These are phyloP conservation scores for Molorchus minor DNA, from an alignment of 2,888 invertebrate species.

Conservation along the genomic window DNA sequence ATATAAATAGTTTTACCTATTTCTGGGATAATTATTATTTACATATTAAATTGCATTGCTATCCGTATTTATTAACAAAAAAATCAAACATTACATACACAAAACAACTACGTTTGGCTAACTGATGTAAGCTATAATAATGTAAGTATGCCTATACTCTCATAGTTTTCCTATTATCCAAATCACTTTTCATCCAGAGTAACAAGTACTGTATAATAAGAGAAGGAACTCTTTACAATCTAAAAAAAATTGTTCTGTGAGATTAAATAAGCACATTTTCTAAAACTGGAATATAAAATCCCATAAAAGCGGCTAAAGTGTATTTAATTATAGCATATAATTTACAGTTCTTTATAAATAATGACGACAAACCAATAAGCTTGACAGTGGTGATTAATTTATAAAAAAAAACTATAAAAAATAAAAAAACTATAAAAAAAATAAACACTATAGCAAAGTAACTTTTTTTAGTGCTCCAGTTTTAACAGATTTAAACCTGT, in stretches of 20 bases:
- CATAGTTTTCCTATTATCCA: too few species aligned
- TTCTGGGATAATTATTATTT: too few species aligned
- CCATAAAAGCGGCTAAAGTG: background rate
- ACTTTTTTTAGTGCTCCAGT: background rate
- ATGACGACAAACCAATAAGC: background rate
- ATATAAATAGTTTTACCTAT: too few species aligned
- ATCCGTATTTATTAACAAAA: too few species aligned
- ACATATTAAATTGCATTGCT: too few species aligned
- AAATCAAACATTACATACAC: too few species aligned
- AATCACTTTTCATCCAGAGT: slow-evolving; percentile 13
- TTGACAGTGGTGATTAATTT: background rate
- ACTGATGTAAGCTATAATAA: too few species aligned
- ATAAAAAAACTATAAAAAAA: too few species aligned
- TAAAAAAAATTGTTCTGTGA: slow-evolving; percentile 1
- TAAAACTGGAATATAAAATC: background rate
- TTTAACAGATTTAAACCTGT: background rate
- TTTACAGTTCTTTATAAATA: too few species aligned
- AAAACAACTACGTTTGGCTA: too few species aligned
- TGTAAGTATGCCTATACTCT: too few species aligned
- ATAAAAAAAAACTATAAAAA: background rate
- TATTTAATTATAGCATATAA: too few species aligned
- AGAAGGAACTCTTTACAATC: slow-evolving; percentile 18
- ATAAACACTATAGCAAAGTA: background rate
- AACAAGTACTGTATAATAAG: slow-evolving; percentile 18
- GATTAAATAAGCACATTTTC: background rate